Evolutionary conservation across 2,888 invertebrate species (phyloP).

Genomic region (Pachliopta kotzebuea): DNA sequence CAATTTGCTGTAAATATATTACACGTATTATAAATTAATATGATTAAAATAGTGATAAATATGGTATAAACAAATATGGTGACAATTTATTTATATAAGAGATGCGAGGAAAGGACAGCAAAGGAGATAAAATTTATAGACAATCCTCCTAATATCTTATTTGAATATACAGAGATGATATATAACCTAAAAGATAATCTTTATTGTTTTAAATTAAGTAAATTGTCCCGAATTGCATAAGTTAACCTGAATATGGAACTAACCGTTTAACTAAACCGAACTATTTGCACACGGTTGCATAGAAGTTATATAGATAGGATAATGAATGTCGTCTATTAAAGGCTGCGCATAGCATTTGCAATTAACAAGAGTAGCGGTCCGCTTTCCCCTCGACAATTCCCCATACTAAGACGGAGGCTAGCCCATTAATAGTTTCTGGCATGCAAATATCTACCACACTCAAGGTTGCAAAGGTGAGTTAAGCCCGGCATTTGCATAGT

Average conservation of each 20-base stretch:
- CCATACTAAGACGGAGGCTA: conserved; percentile 19
- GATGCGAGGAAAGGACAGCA: too few species aligned
- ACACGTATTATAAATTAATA: too few species aligned
- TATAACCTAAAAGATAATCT: too few species aligned
- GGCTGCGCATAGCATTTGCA: conserved; percentile 26
- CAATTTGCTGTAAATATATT: too few species aligned
- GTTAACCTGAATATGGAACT: background rate
- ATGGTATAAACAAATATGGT: too few species aligned
- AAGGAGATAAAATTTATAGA: too few species aligned
- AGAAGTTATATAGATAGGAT: conserved; percentile 28
- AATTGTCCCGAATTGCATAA: background rate
- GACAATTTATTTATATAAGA: too few species aligned
- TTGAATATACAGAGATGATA: too few species aligned
- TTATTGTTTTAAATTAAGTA: background rate
- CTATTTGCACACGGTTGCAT: conserved; percentile 11
- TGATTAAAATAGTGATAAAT: too few species aligned
- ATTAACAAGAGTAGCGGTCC: conserved; percentile 28
- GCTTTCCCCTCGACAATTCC: conserved; percentile 27
- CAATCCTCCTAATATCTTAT: too few species aligned
- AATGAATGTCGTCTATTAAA: conserved; percentile 27
- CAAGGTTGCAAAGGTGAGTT: conserved; percentile 31
- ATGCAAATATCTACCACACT: conserved; percentile 31
- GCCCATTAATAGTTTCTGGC: conserved; percentile 29
- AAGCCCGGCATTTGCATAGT: conserved; percentile 29
- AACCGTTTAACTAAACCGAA: background rate